Evolutionary conservation across 2,113 vertebrate species (phyloP).

Genomic region (Macrotus californicus): DNA sequence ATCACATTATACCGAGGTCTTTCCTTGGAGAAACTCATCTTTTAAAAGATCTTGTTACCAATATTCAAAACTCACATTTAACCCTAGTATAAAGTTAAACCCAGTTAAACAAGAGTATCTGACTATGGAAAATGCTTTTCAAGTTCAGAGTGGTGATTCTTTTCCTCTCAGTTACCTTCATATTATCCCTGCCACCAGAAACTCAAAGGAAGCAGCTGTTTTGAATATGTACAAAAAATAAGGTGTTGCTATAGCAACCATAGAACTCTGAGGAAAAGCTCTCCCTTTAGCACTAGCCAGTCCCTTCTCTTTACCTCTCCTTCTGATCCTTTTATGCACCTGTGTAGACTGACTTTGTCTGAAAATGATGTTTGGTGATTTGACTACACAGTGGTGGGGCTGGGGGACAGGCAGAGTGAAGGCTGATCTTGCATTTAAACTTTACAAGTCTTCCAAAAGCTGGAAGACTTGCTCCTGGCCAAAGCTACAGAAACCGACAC

Average conservation of each 20-base stretch:
- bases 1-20: neutral
- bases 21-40: neutral
- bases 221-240: constrained; percentile 70
- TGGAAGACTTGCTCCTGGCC: neutral
- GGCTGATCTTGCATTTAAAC: fast-evolving
- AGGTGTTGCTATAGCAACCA: constrained; percentile 77
- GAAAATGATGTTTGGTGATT: fast-evolving
- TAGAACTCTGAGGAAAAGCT: constrained; percentile 56
- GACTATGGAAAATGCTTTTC: neutral
- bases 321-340: neutral
- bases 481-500: neutral
- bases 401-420: neutral
- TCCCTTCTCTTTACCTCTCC: neutral
- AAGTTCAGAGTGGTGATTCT: neutral
- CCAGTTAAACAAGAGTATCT: neutral
- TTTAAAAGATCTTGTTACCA: neutral
- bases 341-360: neutral
- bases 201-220: constrained; percentile 66
- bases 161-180: neutral
- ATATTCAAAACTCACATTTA: neutral
- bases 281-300: constrained; percentile 27
- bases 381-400: fast-evolving
- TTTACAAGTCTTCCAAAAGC: neutral
- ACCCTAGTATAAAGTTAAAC: neutral
- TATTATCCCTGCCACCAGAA: constrained; percentile 31